Evolutionary conservation across 2,113 vertebrate species (phyloP).

Genomic region (Ibidorhyncha struthersii): DNA sequence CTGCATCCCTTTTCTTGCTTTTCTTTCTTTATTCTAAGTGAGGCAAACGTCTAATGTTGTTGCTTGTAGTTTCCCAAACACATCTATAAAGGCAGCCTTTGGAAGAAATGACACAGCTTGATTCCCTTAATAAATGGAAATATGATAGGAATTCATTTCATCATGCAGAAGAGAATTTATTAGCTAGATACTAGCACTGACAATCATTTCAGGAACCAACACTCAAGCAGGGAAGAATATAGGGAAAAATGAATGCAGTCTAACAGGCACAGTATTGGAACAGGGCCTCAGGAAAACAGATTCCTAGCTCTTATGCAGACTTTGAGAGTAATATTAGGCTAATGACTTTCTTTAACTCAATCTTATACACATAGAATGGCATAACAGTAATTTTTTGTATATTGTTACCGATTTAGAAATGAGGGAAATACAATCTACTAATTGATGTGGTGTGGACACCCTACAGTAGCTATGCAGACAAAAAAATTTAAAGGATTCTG

Average conservation of each 20-base stretch:
- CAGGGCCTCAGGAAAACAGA: neutral
- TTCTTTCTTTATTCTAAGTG: neutral
- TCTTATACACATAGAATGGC: neutral
- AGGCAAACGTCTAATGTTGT: neutral
- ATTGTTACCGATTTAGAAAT: neutral
- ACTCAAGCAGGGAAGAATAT: neutral
- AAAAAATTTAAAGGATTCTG: neutral
- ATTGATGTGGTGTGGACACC: neutral
- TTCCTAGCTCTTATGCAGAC: neutral
- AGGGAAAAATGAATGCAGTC: neutral
- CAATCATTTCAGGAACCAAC: neutral
- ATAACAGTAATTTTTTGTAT: neutral
- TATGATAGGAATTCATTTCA: neutral
- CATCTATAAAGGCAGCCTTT: neutral
- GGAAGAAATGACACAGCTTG: neutral
- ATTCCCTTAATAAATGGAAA: constrained; percentile 5
- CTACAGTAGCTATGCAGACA: neutral
- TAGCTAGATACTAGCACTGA: neutral
- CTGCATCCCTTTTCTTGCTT: neutral
- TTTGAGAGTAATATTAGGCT: neutral
- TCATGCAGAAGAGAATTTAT: neutral
- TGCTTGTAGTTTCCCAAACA: neutral
- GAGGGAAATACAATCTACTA: neutral
- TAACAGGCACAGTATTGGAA: neutral
- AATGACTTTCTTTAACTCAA: neutral